Base-by-base conservation (phyloP, 2,797 vertebrate genomes). In the Poeciliopsis turneri region DNA sequence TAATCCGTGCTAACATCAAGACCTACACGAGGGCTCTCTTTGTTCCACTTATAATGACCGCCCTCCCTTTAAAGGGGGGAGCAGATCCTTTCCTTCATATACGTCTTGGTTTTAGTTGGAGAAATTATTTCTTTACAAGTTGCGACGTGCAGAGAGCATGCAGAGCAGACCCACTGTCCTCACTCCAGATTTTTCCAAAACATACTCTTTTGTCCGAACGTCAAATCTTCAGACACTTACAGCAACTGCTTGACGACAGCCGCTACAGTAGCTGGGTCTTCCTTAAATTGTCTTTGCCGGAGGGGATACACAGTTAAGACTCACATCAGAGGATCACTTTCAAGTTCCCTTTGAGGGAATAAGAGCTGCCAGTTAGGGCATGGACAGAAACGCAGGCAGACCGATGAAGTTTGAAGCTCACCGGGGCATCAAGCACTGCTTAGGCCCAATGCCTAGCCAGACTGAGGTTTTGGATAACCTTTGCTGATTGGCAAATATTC, bases 1-100 rank as follows among this genome's bases (percentile, higher is more conserved):
- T 94, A 95, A 95, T 94, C 93, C 92, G 46, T 71, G 88, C 85
- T 90, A 93, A 92, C 89, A 86, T 93, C 86, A 88, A 94, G 92
- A 94, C 90, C 86, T 80, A 87, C 82, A 82, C 78, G 45, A 84
- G 83, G 89, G 88, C 84, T 86, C 83, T 82, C 91, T 90, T 88
- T 89, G 90, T 89, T 93, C 90, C 87, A 87, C 88, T 92, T 91
- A 88, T 88, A 91, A 83, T 72, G 43, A 82, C 77, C 75, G 66
- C 79, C 61, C 81, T 76, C 74, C 73, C 79, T 55, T 82, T 47
- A 8, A 71, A 15, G 77, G 57, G 15, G 36, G 23, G 8, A 18
- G 43, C 53, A 18, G 72, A 75, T 75, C 51, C 51, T 76, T 76
- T 81, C 76, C 80, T 76, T 76, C 59, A 82, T 87, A 76, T 77